Percentiles rank a stretch among this genome's conserved stretches.
phyloP scores from a whole-genome alignment of 2,888 invertebrate genomes.

The Hoplodrina blanda region DNA sequence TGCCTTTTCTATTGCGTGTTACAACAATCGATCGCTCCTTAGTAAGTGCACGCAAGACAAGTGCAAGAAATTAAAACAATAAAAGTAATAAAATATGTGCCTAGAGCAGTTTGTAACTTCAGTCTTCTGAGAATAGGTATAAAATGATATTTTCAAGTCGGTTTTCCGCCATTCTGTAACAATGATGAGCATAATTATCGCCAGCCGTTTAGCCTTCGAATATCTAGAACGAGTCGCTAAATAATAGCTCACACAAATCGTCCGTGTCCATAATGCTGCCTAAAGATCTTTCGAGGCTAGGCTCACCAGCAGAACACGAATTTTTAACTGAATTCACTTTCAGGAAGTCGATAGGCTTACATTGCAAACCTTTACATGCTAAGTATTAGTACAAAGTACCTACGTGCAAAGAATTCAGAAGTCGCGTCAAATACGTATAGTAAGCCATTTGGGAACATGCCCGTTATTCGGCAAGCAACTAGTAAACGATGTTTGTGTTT shows the following conservation, averaged over 20 bases:
- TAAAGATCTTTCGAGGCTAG: slow-evolving; percentile 15
- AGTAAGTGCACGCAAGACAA: slow-evolving; percentile 29
- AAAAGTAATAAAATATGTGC: slow-evolving; percentile 14
- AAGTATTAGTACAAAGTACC: slow-evolving; percentile 41
- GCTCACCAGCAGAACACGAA: slow-evolving; percentile 15
- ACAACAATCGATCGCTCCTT: slow-evolving; percentile 30
- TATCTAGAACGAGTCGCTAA: slow-evolving; percentile 36
- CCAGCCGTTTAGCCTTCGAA: slow-evolving; percentile 35
- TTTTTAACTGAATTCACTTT: slow-evolving; percentile 31
- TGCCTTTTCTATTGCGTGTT: slow-evolving; percentile 52
- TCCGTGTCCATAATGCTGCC: slow-evolving; percentile 5
- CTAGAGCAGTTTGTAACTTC: slow-evolving; percentile 8
- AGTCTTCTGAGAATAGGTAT: slow-evolving; percentile 1
- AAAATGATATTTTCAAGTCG: slow-evolving; percentile 5
- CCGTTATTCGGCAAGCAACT: slow-evolving; percentile 59
- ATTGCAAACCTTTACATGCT: slow-evolving; percentile 37
- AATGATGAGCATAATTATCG: slow-evolving; percentile 48
- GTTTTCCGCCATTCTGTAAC: slow-evolving; percentile 33
- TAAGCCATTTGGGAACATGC: slow-evolving; percentile 61
- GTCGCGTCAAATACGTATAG: slow-evolving; percentile 43
- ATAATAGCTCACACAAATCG: slow-evolving; percentile 31
- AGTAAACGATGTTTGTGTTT: slow-evolving; percentile 59
- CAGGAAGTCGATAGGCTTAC: slow-evolving; percentile 22
- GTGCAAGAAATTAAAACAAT: slow-evolving; percentile 30
- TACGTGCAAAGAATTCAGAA: slow-evolving; percentile 55